phyloP scores from a whole-genome alignment of 2,113 vertebrate species.

The Rhinolophus sinicus region DNA sequence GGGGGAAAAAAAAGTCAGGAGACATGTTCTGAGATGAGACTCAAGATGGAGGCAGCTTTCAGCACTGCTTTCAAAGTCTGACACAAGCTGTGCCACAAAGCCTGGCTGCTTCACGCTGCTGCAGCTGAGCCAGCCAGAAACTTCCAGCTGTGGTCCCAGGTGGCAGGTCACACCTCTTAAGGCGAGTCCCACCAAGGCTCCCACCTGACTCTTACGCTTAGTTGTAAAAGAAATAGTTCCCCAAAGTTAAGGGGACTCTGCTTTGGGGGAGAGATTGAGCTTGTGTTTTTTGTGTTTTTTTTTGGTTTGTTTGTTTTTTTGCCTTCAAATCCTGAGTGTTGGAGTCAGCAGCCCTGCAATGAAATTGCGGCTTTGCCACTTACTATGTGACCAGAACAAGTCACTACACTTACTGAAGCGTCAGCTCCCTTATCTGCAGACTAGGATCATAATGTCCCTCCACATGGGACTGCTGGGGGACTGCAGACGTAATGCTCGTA shows the following conservation, averaged over 20 bases:
- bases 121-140: not conserved
- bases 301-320: not conserved
- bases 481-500: fast-evolving
- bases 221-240: conserved; percentile 5
- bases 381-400: not conserved
- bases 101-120: not conserved
- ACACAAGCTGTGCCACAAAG: not conserved
- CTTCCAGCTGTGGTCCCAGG: not conserved
- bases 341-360: not conserved
- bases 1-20: not conserved
- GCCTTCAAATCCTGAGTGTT: not conserved
- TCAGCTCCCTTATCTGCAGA: not conserved
- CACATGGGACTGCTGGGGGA: not conserved
- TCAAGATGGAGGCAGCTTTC: not conserved
- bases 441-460: fast-evolving
- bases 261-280: not conserved
- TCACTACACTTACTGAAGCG: not conserved
- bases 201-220: not conserved
- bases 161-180: not conserved
- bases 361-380: not conserved
- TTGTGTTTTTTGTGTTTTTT: not conserved
- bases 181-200: not conserved
- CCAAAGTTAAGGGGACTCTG: not conserved
- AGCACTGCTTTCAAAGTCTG: not conserved
- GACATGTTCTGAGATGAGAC: not conserved